Base-by-base conservation (phyloP, 2,797 vertebrate species). In the Glossophaga mutica region DNA sequence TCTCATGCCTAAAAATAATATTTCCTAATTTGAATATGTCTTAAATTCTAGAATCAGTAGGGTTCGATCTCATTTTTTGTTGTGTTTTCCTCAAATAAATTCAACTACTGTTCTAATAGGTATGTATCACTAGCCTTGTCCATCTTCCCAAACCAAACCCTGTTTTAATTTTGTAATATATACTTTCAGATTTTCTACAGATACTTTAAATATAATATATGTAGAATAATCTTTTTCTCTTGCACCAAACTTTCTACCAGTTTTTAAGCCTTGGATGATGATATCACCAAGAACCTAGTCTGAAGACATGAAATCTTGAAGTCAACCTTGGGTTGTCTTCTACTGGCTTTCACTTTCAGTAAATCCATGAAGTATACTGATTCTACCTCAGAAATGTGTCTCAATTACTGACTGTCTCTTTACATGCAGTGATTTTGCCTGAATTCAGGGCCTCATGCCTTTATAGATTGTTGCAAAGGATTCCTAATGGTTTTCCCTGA, bases 381-480 rank as follows among this genome's bases (percentile, higher is more conserved):
- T n/a, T 32, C 18, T 81, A 68, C 10, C 39, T 44, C 8, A 37
- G 29, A 86, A 74, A 57, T 86, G 39, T 22, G 21, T 37, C 32
- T 65, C 18, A 22, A 0, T 5, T 67, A 65, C 3, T 48, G 2
- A 19, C 6, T 78, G n/a, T 74, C 2, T 46, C 68, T 10, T 21
- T 39, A 37, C 7, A 15, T 74, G 8, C 14, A n/a, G 3, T 32
- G 50, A 68, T 26, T 78, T 12, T 42, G 5, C 21, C n/a, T 78
- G 15, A 22, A 0, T 46, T 22, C 3, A 48, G 14, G 32, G 18
- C 37, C 3, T 15, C 7, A 26, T 32, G 4, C 0, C 10, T 57
- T 18, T 68, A 42, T 19, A 14, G 7, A 57, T 67, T 44, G 12
- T 29, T 77, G 39, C 12, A 93, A 95, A 92, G 24, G 32, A 71